Conservation (phyloP, 2,888 invertebrate genomes). For the Cephus pygmeus region DNA sequence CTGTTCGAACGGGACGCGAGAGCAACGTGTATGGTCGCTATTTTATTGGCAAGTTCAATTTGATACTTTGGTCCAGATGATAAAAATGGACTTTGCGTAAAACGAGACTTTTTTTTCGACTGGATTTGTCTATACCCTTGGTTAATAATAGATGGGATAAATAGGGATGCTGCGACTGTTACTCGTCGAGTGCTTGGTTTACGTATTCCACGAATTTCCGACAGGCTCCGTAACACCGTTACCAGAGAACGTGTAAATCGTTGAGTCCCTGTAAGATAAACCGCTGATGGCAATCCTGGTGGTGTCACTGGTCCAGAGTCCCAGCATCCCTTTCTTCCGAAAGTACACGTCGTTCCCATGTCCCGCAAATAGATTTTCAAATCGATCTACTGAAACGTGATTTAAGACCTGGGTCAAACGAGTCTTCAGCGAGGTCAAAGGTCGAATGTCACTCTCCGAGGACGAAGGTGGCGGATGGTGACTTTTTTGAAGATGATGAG, state of each 20-base stretch:
- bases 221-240: neutral
- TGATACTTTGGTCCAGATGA: too few species aligned
- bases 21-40: neutral
- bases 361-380: neutral
- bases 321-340: neutral
- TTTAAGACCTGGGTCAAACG: neutral
- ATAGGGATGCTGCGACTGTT: neutral
- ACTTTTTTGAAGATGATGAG: neutral
- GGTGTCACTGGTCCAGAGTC: neutral
- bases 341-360: neutral
- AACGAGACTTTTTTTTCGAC: neutral
- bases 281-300: neutral
- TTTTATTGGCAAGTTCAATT: neutral
- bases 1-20: neutral
- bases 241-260: slow-evolving; percentile 3
- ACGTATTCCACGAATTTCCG: neutral
- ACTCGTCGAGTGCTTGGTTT: neutral
- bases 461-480: neutral
- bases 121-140: neutral
- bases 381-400: neutral
- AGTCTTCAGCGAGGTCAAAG: neutral
- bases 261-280: neutral
- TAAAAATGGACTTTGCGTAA: neutral
- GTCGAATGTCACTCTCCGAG: neutral
- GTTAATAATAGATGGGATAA: neutral